A percentile compares a stretch with the other conserved stretches of the same genome.
phyloP scores from a whole-genome alignment of 1,140 invertebrate species.

The Drosophila asahinai region DNA sequence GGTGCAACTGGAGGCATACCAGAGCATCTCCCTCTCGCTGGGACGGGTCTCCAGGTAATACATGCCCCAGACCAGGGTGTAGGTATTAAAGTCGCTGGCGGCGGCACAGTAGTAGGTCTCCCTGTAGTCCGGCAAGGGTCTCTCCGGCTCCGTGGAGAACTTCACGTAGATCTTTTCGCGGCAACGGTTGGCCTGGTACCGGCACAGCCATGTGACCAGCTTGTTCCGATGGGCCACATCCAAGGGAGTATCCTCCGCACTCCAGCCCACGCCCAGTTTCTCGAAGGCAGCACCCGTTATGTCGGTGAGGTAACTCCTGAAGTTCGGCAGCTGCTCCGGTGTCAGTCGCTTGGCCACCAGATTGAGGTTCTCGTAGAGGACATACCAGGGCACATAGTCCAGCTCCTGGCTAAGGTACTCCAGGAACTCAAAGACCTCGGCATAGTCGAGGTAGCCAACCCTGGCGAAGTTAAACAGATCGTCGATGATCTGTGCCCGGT shows the following conservation, averaged over 20 bases:
- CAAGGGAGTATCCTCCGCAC: constrained; percentile 44
- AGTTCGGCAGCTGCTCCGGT: constrained; percentile 47
- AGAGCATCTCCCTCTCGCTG: constrained; percentile 49
- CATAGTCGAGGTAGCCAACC: constrained; percentile 86
- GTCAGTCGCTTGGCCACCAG: constrained; percentile 49
- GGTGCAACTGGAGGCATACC: constrained; percentile 64
- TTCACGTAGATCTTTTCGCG: constrained; percentile 49
- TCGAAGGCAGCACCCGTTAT: constrained; percentile 42
- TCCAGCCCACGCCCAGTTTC: constrained; percentile 52
- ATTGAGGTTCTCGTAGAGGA: constrained; percentile 75
- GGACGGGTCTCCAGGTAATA: constrained; percentile 28
- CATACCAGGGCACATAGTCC: constrained; percentile 87
- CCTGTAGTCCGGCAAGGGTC: constrained; percentile 86
- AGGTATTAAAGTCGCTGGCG: constrained; percentile 68
- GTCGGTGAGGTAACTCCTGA: constrained; percentile 48
- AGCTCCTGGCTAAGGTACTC: constrained; percentile 86
- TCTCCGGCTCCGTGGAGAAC: constrained; percentile 13
- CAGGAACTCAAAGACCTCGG: constrained; percentile 85
- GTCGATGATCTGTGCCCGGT: constrained; percentile 92
- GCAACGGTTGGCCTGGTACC: constrained; percentile 85
- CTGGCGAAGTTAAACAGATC: constrained; percentile 90
- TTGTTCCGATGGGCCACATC: constrained; percentile 78
- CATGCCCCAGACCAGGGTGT: background rate
- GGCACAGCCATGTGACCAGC: constrained; percentile 86
- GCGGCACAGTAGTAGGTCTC: constrained; percentile 87